Conservation (phyloP, 2,113 vertebrate species). For the Sciurus niger region DNA sequence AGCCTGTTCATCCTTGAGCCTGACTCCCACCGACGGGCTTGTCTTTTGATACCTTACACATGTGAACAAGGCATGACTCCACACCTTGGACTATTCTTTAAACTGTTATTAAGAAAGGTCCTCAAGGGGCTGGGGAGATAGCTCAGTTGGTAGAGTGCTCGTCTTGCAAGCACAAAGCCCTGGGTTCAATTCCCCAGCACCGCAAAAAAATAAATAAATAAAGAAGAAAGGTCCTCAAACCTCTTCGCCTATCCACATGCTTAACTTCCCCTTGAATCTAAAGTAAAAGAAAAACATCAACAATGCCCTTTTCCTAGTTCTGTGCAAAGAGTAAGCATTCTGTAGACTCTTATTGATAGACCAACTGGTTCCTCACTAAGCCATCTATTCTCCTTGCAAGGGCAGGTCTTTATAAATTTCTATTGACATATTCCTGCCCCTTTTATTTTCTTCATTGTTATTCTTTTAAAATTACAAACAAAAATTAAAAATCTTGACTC, state of each 20-base stretch:
- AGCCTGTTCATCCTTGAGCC: background rate
- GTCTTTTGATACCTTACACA: background rate
- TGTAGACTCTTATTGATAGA: background rate
- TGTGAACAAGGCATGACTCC: background rate
- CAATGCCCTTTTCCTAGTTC: background rate
- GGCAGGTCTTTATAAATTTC: background rate
- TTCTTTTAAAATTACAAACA: background rate
- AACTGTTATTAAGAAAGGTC: background rate
- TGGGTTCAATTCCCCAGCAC: no score
- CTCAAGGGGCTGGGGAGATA: background rate
- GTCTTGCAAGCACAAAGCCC: no score
- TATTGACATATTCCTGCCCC: background rate
- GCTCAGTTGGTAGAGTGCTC: no score
- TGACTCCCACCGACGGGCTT: background rate
- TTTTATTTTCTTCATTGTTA: background rate
- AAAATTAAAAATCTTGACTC: background rate
- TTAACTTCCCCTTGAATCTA: background rate
- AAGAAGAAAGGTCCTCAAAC: background rate
- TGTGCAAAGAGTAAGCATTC: background rate
- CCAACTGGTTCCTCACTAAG: background rate
- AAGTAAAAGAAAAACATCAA: slow-evolving; percentile 26
- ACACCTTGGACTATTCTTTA: background rate
- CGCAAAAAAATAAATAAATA: no score
- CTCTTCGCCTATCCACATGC: background rate
- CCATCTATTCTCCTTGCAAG: background rate